Conservation (phyloP, 2,113 vertebrate genomes). For the Silurus meridionalis region DNA sequence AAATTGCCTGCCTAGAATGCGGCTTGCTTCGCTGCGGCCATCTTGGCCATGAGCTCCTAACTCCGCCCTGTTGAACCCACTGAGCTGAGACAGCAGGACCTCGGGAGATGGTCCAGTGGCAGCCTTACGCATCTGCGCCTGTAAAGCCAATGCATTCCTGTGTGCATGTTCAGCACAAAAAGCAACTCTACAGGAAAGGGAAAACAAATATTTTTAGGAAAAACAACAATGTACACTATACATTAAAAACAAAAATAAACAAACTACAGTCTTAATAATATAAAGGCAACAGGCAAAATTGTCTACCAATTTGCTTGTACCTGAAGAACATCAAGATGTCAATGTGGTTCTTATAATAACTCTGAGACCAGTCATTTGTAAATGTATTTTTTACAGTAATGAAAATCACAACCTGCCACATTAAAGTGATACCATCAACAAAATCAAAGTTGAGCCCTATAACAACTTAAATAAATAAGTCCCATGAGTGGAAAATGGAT, state of each 20-base stretch:
- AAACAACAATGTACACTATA: too few relatives aligned
- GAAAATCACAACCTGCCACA: not conserved
- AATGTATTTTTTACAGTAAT: not conserved
- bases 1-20: conserved; percentile 80
- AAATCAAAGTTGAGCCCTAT: not conserved
- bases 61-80: conserved; percentile 82
- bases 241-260: not conserved
- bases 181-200: conserved; percentile 56
- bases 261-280: not conserved
- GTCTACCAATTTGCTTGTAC: not conserved
- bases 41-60: conserved; percentile 73
- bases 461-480: not conserved
- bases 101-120: conserved; percentile 79
- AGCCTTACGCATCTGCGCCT: conserved; percentile 87
- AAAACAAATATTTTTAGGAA: too few relatives aligned
- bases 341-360: not conserved
- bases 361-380: not conserved
- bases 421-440: not conserved
- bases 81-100: conserved; percentile 87
- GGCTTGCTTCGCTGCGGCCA: conserved; percentile 82
- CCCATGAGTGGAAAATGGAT: too few relatives aligned
- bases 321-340: not conserved
- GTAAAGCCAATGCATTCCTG: conserved; percentile 83
- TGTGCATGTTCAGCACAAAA: conserved; percentile 92
- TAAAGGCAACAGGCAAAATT: not conserved